phyloP scores from a whole-genome alignment of 92 coral and sea anemone species.

The Heliopora coerulea region DNA sequence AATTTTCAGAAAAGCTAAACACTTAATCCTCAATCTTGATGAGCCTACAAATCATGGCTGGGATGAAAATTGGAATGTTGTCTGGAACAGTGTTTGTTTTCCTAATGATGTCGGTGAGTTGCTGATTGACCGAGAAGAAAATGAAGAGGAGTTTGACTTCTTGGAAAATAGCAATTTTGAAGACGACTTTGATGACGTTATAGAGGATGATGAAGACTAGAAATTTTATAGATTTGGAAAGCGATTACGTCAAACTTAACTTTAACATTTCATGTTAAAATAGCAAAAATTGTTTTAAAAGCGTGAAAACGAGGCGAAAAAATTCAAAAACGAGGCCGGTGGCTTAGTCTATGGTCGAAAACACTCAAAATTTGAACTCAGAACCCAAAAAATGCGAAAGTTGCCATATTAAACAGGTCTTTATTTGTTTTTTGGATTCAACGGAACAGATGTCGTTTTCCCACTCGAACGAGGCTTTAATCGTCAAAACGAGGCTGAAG shows the following conservation, averaged over 20 bases:
- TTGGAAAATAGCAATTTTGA: not conserved
- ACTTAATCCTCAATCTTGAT: not conserved
- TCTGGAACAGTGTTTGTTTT: slow-evolving; percentile 18
- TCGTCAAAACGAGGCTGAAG: slow-evolving; percentile 10
- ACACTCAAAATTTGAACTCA: not conserved
- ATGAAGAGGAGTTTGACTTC: slow-evolving; percentile 1
- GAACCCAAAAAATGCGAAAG: not conserved
- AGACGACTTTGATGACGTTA: slow-evolving; percentile 11
- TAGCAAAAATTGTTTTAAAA: no score
- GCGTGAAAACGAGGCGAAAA: no score
- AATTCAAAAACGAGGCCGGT: no score
- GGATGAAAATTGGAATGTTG: not conserved
- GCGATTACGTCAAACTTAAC: no score
- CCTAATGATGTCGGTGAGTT: slow-evolving; percentile 11
- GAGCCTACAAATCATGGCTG: slow-evolving; percentile 19
- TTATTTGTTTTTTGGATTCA: not conserved
- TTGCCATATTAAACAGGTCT: not conserved
- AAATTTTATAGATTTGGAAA: no score
- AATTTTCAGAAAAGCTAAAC: slow-evolving; percentile 8
- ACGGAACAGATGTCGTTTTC: not conserved
- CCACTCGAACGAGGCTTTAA: slow-evolving; percentile 5
- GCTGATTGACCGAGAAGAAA: slow-evolving; percentile 1
- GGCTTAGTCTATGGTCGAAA: no score
- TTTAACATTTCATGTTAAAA: no score
- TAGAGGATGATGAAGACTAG: not conserved